Conservation (phyloP, 2,797 vertebrate genomes). For the Girardinus metallicus region DNA sequence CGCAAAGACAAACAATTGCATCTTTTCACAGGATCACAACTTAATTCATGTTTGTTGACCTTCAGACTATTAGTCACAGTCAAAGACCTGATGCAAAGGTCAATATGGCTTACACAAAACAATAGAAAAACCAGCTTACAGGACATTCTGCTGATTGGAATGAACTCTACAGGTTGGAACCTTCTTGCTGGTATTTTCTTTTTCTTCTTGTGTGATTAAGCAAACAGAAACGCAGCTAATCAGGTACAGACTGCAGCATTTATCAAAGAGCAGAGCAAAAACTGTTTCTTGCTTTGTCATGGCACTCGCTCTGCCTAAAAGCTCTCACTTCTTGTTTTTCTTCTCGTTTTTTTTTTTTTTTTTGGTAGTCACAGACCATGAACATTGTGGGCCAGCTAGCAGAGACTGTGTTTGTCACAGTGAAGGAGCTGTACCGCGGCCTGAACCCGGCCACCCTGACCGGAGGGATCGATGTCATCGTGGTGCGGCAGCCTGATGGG, state of each 20-base stretch:
- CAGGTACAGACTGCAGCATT: constrained; percentile 4
- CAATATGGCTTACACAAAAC: constrained; percentile 22
- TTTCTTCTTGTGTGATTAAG: background rate
- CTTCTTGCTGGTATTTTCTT: background rate
- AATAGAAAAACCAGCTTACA: background rate
- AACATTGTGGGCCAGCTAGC: constrained; percentile 95
- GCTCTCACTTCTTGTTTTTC: constrained; percentile 24
- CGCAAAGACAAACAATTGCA: background rate
- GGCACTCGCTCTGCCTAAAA: background rate
- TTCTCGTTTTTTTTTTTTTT: background rate
- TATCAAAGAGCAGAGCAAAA: background rate
- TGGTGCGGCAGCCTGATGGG: constrained; percentile 90
- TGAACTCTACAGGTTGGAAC: background rate
- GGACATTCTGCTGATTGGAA: background rate
- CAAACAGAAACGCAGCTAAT: background rate
- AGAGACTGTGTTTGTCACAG: constrained; percentile 88
- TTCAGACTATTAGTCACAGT: constrained; percentile 25
- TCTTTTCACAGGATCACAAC: constrained; percentile 20
- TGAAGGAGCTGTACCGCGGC: constrained; percentile 91
- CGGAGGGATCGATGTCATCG: constrained; percentile 92
- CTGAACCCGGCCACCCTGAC: constrained; percentile 93
- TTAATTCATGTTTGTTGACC: constrained; percentile 2
- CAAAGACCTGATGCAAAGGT: constrained; percentile 55
- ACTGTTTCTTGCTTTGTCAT: constrained; percentile 10
- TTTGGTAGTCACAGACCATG: constrained; percentile 86